Evolutionary conservation across 2,888 invertebrate species (phyloP), one percentile per base, ranked within the genome.

Genomic region (Oscheius sp.): DNA sequence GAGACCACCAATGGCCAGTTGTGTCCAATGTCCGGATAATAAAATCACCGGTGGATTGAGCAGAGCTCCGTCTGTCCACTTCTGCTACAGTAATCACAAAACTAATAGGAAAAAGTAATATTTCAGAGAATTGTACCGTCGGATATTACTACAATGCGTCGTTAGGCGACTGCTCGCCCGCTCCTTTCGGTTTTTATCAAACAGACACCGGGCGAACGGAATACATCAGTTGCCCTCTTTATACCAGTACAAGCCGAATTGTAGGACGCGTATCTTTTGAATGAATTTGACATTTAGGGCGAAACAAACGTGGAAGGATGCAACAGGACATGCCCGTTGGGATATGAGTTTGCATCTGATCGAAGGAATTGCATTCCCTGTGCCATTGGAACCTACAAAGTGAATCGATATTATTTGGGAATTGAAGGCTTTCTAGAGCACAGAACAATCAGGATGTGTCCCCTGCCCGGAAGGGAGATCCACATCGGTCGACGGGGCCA

Each of bases 351-450:
- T 35, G 63, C n/a, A 6, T 13, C 49, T 6, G 35, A 46, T 7
- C 25, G 49, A n/a, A 29, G 25, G 1, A 52, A 49, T n/a, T 71
- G 71, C 25, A 41, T 16, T 27, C 25, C 13, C 2, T 71, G 71
- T n/a, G 13, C 27, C 7, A 1, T 46, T n/a, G 71, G 71, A 61
- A 61, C 71, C 5, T 71, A 61, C 23, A 71, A 71, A 49, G 71
- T 71, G 16, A 49, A 49, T 16, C 6, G 9, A 21, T 2, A 27
- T 23, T 16, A 9, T 5, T 55, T 23, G 25, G 2, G 18, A 29
- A 21, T 35, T 27, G 7, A 23, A 6, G 5, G 3, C 35, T 35
- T 35, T 56, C 18, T n/a, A 45, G 56, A 70, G 41, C 25, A 55
- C 25, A 27, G 18, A 21, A 16, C 58, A 9, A 35, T 25, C 25